These are phyloP conservation scores for Apistogramma diplotaenia DNA, from an alignment of 2,113 vertebrate species.

Conservation along the genomic window DNA sequence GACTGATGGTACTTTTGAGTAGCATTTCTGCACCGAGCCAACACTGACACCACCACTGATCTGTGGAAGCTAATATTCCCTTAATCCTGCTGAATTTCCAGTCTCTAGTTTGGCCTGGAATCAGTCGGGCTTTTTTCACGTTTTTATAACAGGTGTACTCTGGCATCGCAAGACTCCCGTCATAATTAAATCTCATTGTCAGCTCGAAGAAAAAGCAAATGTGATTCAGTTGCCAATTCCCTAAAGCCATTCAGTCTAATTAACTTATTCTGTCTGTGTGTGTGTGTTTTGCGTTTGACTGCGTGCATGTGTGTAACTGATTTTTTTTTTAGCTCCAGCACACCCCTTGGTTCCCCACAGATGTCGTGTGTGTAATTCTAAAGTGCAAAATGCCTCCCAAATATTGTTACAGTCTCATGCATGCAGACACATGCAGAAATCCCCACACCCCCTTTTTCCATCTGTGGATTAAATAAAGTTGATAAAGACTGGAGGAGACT, in stretches of 20 bases:
- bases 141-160: conserved; percentile 28
- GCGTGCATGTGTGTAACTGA: conserved; percentile 21
- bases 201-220: conserved; percentile 37
- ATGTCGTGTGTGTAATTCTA: not conserved
- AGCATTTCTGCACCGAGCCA: not conserved
- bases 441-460: not conserved
- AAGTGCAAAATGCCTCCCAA: conserved; percentile 1
- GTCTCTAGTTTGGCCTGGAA: not conserved
- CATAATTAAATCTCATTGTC: conserved; percentile 53
- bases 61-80: not conserved
- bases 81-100: not conserved
- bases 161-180: conserved; percentile 19
- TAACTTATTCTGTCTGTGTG: conserved; percentile 48
- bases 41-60: not conserved
- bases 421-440: not conserved
- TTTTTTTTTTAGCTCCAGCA: conserved; percentile 38
- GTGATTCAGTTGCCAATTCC: conserved; percentile 55
- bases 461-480: not conserved
- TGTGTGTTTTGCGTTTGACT: conserved; percentile 7
- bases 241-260: conserved; percentile 55
- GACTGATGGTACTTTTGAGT: not conserved
- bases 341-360: not conserved
- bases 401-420: not conserved
- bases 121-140: not conserved
- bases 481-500: conserved; percentile 3